Base-by-base conservation (phyloP, 2,888 invertebrate species). In the Laspeyria flexula region DNA sequence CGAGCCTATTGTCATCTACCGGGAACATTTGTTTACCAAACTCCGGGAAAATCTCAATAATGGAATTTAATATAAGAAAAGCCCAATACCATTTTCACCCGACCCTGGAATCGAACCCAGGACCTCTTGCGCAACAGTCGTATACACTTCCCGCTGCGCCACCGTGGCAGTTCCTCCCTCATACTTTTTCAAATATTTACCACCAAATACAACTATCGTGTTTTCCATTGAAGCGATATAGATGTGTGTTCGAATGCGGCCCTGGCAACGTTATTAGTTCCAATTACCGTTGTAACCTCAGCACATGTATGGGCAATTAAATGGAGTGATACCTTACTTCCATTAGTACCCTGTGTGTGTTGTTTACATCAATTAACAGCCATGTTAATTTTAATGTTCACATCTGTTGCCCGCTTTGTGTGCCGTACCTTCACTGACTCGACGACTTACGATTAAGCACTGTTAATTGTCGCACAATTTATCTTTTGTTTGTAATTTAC, bases 241-340 rank as follows among this genome's bases (percentile, higher is more conserved):
- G 63, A 74, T 69, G 61, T 63, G 60, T 62, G 77, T 82, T 79
- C 77, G 77, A 82, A 85, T 84, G 76, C 79, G 76, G 75, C 76
- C 71, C 81, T 77, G 76, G 66, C 79, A 80, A 86, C 80, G 80
- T 86, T 88, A 89, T 90, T 91, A 90, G 86, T 85, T 78, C 85
- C 89, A 90, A 90, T 92, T 90, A 90, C 83, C 88, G 83, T 69
- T 74, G 87, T 83, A 89, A 90, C 91, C 91, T 90, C 90, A 87
- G 85, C 88, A 81, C 82, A 82, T 89, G 84, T 89, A 89, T 85
- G 86, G 81, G 75, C 89, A 90, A 90, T 90, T 92, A 90, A 90
- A 88, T 82, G 83, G 88, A 90, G 89, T 90, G 88, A 90, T 90
- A 89, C 89, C 88, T 85, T 85, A 81, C 88, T 86, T 90, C 91